phyloP scores from a whole-genome alignment of 2,113 vertebrate species.

The Seriola rivoliana region DNA sequence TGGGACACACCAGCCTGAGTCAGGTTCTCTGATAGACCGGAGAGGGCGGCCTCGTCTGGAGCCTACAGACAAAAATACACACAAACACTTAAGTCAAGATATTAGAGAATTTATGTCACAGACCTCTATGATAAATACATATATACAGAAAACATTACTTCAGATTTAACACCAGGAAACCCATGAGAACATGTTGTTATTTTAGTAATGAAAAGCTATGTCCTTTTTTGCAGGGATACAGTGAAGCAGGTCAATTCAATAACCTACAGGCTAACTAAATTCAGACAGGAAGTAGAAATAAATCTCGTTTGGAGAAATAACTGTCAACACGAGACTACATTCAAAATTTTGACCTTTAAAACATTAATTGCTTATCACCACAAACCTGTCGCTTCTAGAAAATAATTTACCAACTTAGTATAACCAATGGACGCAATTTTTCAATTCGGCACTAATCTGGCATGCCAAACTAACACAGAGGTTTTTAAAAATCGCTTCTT shows the following conservation, averaged over 20 bases:
- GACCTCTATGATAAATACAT: no score
- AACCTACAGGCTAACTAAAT: background rate
- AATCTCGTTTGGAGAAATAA: background rate
- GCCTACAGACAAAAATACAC: conserved; percentile 78
- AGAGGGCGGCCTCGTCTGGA: conserved; percentile 86
- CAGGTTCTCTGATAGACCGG: conserved; percentile 82
- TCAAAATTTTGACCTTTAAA: background rate
- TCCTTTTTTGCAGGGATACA: no score
- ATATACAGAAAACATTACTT: background rate
- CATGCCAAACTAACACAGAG: background rate
- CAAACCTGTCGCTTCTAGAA: background rate
- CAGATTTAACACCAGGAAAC: background rate
- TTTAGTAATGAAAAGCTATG: background rate
- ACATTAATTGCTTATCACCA: background rate
- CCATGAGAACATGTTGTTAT: background rate
- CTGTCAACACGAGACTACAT: background rate
- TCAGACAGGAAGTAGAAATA: background rate
- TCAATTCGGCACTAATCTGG: background rate
- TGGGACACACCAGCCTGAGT: conserved; percentile 86
- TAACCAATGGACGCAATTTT: background rate
- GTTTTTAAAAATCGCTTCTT: background rate
- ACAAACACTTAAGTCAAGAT: background rate
- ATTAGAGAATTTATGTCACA: no score
- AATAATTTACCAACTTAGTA: background rate
- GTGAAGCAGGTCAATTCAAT: no score